phyloP scores from a whole-genome alignment of 2,797 vertebrate genomes.

The Mormyrus proboscirostris region DNA sequence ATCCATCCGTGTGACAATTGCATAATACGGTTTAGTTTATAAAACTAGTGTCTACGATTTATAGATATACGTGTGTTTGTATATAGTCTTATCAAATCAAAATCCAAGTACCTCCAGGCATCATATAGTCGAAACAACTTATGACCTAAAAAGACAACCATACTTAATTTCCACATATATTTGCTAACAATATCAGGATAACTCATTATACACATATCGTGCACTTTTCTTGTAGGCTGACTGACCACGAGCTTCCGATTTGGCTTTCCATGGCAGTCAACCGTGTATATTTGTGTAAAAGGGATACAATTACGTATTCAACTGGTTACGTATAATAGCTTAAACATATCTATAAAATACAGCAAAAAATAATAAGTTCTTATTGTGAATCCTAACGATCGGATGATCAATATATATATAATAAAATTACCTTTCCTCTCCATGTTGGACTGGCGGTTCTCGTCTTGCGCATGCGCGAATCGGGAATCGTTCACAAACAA shows the following conservation, averaged over 20 bases:
- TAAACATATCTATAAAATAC: background rate
- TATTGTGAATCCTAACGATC: background rate
- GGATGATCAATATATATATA: background rate
- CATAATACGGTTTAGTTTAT: background rate
- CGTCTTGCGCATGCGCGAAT: constrained; percentile 35
- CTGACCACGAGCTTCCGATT: background rate
- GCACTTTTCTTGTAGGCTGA: background rate
- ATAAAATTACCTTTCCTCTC: constrained; percentile 67
- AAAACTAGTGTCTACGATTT: background rate
- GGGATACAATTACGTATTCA: background rate
- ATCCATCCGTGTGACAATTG: background rate
- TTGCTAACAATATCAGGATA: background rate
- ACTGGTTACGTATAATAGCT: background rate
- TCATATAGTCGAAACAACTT: background rate
- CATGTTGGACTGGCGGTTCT: constrained; percentile 56
- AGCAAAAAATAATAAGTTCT: background rate
- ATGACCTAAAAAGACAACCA: background rate
- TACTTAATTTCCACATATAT: background rate
- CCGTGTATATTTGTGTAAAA: background rate
- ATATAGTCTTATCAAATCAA: background rate
- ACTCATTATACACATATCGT: background rate
- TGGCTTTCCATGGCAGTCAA: background rate
- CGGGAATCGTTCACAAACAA: constrained; percentile 21
- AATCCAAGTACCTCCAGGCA: background rate
- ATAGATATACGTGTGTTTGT: background rate